These are phyloP conservation scores for Euglossa dilemma DNA, from an alignment of 1,140 invertebrate genomes.

Conservation along the genomic window DNA sequence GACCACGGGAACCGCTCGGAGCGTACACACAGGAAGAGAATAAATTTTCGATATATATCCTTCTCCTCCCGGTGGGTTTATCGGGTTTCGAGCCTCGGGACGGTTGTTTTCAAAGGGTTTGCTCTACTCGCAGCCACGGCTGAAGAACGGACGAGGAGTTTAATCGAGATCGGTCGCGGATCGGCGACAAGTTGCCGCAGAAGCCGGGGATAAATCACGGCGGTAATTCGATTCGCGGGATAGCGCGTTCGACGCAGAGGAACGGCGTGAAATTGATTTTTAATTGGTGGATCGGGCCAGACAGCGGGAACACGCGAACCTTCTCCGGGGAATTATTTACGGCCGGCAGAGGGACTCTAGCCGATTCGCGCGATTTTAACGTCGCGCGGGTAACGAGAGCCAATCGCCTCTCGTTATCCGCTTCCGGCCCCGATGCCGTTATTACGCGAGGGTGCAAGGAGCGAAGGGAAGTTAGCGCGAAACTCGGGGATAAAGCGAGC, in stretches of 20 bases:
- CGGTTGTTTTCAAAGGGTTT: not conserved
- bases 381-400: too few species aligned
- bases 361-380: not conserved
- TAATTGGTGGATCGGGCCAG: not conserved
- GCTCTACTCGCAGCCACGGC: not conserved
- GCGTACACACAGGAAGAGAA: not conserved
- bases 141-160: not conserved
- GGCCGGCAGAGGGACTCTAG: not conserved
- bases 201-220: not conserved
- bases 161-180: conserved; percentile 4
- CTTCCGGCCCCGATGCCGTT: too few species aligned
- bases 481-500: not conserved
- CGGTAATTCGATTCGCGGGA: not conserved
- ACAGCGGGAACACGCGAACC: not conserved
- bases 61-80: not conserved
- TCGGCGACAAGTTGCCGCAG: not conserved
- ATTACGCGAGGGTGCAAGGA: too few species aligned
- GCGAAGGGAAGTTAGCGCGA: not conserved
- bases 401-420: too few species aligned
- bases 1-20: not conserved
- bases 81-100: not conserved
- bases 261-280: conserved; percentile 24
- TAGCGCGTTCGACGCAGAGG: not conserved
- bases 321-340: not conserved
- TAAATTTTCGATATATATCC: conserved; percentile 16